Evolutionary conservation across 2,113 vertebrate species (phyloP).

Genomic region (Tamias sibiricus): DNA sequence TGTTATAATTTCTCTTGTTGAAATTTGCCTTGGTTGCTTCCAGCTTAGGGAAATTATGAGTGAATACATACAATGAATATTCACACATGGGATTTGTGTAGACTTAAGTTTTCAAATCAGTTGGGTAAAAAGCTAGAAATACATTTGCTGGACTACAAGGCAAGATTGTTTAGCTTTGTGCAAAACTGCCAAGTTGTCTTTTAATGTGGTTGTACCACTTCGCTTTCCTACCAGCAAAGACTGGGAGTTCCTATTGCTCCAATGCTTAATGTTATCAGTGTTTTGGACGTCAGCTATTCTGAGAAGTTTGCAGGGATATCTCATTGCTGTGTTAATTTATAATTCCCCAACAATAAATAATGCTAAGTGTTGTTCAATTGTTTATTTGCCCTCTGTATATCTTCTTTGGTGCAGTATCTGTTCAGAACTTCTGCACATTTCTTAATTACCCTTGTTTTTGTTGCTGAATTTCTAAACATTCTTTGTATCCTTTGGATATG

Average conservation of each 20-base stretch:
- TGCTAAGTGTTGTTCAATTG: not conserved
- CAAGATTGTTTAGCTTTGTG: not conserved
- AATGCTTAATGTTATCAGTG: not conserved
- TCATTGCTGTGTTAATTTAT: not conserved
- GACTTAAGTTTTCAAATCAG: not conserved
- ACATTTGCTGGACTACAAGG: not conserved
- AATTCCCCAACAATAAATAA: not conserved
- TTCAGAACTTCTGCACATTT: not conserved
- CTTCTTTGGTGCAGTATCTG: not conserved
- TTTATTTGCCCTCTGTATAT: not conserved
- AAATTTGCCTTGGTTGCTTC: not conserved
- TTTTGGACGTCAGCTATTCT: not conserved
- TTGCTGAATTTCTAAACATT: not conserved
- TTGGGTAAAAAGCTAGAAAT: not conserved
- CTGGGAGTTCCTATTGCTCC: not conserved
- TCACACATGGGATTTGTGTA: not conserved
- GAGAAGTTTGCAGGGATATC: not conserved
- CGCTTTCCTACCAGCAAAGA: not conserved
- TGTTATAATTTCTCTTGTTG: not conserved
- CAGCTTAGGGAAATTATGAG: not conserved
- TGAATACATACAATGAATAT: not conserved
- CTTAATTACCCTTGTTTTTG: not conserved
- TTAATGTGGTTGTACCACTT: not conserved
- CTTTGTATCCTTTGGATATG: not conserved
- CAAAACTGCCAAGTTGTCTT: not conserved